phyloP scores from a whole-genome alignment of 2,113 vertebrate species.

The Balaenoptera acutorostrata region DNA sequence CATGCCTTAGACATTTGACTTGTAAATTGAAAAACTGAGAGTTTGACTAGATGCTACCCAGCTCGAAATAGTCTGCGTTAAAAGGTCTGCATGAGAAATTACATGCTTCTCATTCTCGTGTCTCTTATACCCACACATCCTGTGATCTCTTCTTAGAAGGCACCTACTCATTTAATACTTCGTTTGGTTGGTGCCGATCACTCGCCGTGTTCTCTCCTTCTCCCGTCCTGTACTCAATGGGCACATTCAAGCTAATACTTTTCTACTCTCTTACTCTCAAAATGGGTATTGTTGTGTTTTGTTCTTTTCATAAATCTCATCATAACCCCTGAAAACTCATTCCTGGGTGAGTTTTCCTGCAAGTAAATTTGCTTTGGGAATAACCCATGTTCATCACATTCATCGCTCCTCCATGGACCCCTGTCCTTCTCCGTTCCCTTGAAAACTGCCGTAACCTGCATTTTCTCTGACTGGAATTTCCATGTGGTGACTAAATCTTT shows the following conservation, averaged over 20 bases:
- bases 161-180: not conserved
- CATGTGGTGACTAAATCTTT: conserved; percentile 9
- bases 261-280: not conserved
- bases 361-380: not conserved
- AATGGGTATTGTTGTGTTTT: not conserved
- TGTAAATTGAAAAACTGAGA: not conserved
- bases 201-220: not conserved
- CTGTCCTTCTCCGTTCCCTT: not conserved
- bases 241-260: not conserved
- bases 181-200: not conserved
- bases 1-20: not conserved
- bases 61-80: not conserved
- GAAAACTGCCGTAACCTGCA: not conserved
- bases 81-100: not conserved
- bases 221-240: not conserved
- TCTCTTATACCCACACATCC: not conserved
- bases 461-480: conserved; percentile 14
- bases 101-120: not conserved
- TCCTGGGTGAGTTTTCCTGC: not conserved
- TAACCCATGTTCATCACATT: not conserved
- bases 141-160: not conserved
- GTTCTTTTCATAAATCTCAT: not conserved
- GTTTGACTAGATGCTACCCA: not conserved
- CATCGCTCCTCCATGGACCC: not conserved
- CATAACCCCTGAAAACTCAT: not conserved